Evolutionary conservation across 2,888 invertebrate genomes (phyloP), one percentile per base, ranked within the genome.

Genomic region (Allophyes oxyacanthae): DNA sequence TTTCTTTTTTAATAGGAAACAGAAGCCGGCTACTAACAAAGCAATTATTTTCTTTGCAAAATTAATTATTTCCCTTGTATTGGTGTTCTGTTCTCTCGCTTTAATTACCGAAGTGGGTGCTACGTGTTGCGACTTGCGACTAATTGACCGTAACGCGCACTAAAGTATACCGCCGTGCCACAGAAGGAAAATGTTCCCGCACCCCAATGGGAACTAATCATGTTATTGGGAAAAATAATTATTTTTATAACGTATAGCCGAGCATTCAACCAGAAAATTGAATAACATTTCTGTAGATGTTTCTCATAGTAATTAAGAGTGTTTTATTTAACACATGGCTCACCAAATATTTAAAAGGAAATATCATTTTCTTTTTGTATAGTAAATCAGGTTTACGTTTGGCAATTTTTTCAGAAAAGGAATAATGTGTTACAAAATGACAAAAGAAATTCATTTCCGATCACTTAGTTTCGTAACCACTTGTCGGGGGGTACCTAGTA

Each of bases 41-140:
- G 77, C 75, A 78, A 78, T 81, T 77, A 79, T 78, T 82, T 74
- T 75, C 72, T 66, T 61, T 78, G 77, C 66, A 57, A 82, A 80
- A 82, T 82, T 77, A 82, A 82, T 82, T 81, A 79, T 76, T 79
- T 81, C 72, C 65, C 70, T 71, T 59, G 69, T 79, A 82, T 83
- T 75, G 72, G 77, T 75, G 77, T 75, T 75, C 67, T 66, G 64
- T 63, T 66, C 64, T 61, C 72, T 62, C 65, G 59, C 67, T 78
- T 80, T 81, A 80, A 83, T 82, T 81, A 79, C 72, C 64, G 64
- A 73, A 80, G 78, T 78, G 75, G 81, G 71, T 69, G 75, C 72
- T 80, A 81, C 76, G 81, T 83, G 81, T 71, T 71, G 58, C 62
- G 75, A 77, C 72, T 76, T 60, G 64, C 71, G 70, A 76, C 79